These are phyloP conservation scores for Camponotus fellah DNA, from an alignment of 2,888 invertebrate genomes.

Conservation along the genomic window DNA sequence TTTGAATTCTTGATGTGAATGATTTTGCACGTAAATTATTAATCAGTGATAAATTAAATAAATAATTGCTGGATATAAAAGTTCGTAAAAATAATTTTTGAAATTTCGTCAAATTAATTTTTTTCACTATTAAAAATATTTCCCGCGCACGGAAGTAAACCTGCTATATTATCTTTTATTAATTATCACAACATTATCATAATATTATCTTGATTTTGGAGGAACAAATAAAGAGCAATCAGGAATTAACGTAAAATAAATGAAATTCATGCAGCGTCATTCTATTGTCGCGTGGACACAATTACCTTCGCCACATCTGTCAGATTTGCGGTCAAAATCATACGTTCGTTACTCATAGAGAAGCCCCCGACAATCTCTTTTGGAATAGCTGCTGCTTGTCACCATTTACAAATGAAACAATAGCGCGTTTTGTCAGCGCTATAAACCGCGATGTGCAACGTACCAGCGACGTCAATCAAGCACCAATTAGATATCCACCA, in stretches of 20 bases:
- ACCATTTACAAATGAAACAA: conserved; percentile 22
- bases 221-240: neutral
- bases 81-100: neutral
- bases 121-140: neutral
- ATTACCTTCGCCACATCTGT: conserved; percentile 6
- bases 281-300: neutral
- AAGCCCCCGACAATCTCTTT: conserved; percentile 8
- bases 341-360: neutral
- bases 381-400: conserved; percentile 18
- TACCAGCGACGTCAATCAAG: conserved; percentile 22
- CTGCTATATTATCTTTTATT: neutral
- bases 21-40: conserved; percentile 12
- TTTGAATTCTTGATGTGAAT: neutral
- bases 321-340: conserved; percentile 6
- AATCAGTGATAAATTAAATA: neutral
- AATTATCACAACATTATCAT: neutral
- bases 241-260: neutral
- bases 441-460: conserved; percentile 7
- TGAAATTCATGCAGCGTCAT: neutral
- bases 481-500: conserved; percentile 42
- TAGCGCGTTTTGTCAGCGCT: conserved; percentile 8
- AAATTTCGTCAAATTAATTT: too few relatives aligned
- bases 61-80: neutral
- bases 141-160: neutral
- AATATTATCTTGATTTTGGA: neutral